Conservation (phyloP, 1,140 invertebrate species). For the Zaprionus nigranus region DNA sequence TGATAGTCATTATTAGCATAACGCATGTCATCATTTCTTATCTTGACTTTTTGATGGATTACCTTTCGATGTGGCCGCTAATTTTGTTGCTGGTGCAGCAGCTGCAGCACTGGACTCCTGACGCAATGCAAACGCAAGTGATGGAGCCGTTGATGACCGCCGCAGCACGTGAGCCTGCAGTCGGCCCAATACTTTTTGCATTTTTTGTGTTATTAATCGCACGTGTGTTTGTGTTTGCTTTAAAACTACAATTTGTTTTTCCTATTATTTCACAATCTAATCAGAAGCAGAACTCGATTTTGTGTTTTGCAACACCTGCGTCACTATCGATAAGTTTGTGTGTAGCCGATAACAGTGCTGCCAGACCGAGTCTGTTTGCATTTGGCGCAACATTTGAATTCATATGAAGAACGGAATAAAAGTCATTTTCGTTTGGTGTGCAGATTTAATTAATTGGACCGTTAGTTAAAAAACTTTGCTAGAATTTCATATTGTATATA, state of each 20-base stretch:
- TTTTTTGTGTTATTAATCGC: constrained; percentile 38
- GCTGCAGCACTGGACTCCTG: constrained; percentile 30
- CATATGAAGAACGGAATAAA: background rate
- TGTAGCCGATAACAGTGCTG: constrained; percentile 2
- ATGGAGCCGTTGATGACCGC: background rate
- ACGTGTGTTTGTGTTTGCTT: constrained; percentile 35
- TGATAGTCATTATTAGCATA: background rate
- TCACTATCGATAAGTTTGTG: constrained; percentile 8
- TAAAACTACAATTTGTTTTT: constrained; percentile 45
- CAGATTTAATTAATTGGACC: constrained; percentile 67
- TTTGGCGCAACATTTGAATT: constrained; percentile 18
- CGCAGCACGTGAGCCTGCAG: constrained; percentile 61
- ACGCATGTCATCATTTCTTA: background rate
- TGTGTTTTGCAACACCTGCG: constrained; percentile 20
- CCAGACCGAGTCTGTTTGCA: background rate
- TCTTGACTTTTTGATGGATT: constrained; percentile 14
- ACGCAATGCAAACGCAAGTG: constrained; percentile 25
- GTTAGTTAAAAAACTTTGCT: constrained; percentile 51
- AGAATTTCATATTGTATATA: constrained; percentile 62
- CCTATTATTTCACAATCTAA: constrained; percentile 70
- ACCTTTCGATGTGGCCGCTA: constrained; percentile 71
- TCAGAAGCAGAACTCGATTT: constrained; percentile 19
- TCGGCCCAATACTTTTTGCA: constrained; percentile 66
- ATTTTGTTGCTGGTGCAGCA: constrained; percentile 35
- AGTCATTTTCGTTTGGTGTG: constrained; percentile 25